These are phyloP conservation scores for Cheilosia scutellata DNA, from an alignment of 2,888 invertebrate genomes.

Conservation along the genomic window DNA sequence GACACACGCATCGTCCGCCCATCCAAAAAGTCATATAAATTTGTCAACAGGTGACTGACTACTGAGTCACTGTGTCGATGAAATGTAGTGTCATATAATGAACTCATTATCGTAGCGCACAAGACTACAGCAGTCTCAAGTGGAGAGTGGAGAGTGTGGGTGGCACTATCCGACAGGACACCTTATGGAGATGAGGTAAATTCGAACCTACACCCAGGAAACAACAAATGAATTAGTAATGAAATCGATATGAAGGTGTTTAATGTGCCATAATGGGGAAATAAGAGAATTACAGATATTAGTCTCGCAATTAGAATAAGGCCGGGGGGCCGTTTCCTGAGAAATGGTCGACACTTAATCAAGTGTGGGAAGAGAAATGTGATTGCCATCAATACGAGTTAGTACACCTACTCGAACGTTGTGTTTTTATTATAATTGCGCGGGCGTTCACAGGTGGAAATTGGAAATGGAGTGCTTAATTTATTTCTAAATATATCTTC, in stretches of 20 bases:
- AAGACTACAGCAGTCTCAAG: not conserved
- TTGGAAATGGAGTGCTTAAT: conserved; percentile 14
- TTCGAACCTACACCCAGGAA: conserved; percentile 1
- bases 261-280: conserved; percentile 48
- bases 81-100: conserved; percentile 39
- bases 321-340: not conserved
- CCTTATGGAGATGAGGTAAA: conserved; percentile 3
- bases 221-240: conserved; percentile 65
- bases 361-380: conserved; percentile 1
- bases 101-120: conserved; percentile 29
- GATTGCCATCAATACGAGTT: not conserved
- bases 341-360: conserved; percentile 7
- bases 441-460: conserved; percentile 9
- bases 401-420: no score
- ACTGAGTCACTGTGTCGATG: conserved; percentile 10
- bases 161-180: not conserved
- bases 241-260: conserved; percentile 51
- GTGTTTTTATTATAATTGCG: not conserved
- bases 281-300: conserved; percentile 8
- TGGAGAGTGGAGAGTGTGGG: not conserved
- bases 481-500: conserved; percentile 2
- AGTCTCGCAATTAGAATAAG: conserved; percentile 13
- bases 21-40: conserved; percentile 52
- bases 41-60: conserved; percentile 26
- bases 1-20: not conserved